Conservation (phyloP, 1,140 invertebrate species). For the Lanistes nyassanus region DNA sequence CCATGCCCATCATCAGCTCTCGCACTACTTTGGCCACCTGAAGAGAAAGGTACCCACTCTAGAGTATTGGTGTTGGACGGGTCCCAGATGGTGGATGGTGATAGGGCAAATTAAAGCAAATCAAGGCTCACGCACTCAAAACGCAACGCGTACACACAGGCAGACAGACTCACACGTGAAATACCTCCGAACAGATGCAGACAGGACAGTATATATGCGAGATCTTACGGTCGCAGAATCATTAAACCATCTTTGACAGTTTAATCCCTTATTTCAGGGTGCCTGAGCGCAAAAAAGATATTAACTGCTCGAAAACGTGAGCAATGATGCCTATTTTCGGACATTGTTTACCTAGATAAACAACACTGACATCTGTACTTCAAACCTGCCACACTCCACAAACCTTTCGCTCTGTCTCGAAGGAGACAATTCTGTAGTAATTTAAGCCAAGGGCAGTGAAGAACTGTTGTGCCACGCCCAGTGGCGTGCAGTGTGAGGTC, state of each 20-base stretch:
- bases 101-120: no score
- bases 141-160: neutral
- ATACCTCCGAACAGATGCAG: no score
- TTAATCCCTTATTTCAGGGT: no score
- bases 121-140: no score
- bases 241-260: no score
- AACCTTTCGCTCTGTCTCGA: slow-evolving; percentile 56
- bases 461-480: slow-evolving; percentile 44
- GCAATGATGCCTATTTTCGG: no score
- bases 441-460: slow-evolving; percentile 49
- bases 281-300: no score
- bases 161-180: neutral
- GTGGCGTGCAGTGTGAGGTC: slow-evolving; percentile 45
- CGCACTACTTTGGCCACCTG: slow-evolving; percentile 46
- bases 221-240: no score
- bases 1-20: slow-evolving; percentile 55
- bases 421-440: slow-evolving; percentile 53
- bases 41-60: neutral
- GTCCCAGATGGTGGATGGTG: neutral
- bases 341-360: no score
- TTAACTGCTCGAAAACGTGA: no score
- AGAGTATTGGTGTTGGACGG: neutral
- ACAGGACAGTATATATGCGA: no score
- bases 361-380: no score
- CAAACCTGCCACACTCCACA: neutral